These are phyloP conservation scores for Botia kubotai DNA, from an alignment of 2,797 vertebrate species.

Conservation along the genomic window DNA sequence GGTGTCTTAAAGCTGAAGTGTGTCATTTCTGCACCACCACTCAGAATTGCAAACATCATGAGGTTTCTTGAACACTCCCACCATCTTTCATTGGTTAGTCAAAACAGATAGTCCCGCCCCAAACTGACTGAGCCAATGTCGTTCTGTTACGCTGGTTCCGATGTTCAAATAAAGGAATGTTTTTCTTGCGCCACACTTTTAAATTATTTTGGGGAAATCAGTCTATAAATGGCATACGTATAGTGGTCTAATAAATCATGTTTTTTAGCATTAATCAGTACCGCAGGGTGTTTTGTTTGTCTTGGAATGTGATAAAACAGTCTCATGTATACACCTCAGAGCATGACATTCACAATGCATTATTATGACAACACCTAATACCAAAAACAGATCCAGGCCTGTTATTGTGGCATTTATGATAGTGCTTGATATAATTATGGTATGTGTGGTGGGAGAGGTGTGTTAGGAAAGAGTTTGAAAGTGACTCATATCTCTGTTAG, in stretches of 20 bases:
- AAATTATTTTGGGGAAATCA: too few species aligned
- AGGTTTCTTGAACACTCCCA: too few species aligned
- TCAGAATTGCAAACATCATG: too few species aligned
- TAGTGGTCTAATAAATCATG: too few species aligned
- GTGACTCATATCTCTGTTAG: slow-evolving; percentile 64
- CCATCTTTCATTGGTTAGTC: too few species aligned
- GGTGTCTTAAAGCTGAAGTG: not conserved
- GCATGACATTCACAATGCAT: slow-evolving; percentile 37
- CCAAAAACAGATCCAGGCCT: slow-evolving; percentile 14
- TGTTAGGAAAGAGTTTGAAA: slow-evolving; percentile 41
- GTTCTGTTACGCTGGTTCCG: too few species aligned
- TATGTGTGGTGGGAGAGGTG: slow-evolving; percentile 35
- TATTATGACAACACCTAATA: slow-evolving; percentile 31
- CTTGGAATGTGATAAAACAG: not conserved
- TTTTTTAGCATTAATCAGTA: not conserved
- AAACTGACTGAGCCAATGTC: too few species aligned
- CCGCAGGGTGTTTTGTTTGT: not conserved
- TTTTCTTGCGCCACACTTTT: too few species aligned
- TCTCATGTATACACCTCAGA: not conserved
- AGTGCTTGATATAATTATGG: slow-evolving; percentile 38
- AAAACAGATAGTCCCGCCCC: too few species aligned
- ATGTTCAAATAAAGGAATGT: too few species aligned
- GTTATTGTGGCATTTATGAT: slow-evolving; percentile 41
- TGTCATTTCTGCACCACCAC: not conserved
- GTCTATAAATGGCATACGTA: too few species aligned